A percentile compares a stretch with the other conserved stretches of the same genome.
These are phyloP conservation scores for Urocolius indicus DNA, from an alignment of 2,113 vertebrate genomes.

Conservation along the genomic window DNA sequence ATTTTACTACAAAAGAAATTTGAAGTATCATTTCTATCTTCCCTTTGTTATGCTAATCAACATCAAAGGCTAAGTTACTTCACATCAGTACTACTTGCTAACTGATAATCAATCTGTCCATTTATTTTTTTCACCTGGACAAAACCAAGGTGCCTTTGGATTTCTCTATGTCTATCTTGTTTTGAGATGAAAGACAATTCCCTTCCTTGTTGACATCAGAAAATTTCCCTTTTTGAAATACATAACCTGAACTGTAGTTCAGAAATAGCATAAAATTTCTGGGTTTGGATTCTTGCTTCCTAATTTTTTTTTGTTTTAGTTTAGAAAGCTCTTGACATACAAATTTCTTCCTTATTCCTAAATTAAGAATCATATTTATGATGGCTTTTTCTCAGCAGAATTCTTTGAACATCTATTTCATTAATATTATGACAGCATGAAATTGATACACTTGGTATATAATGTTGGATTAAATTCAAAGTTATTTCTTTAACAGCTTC, in stretches of 20 bases:
- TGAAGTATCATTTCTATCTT: slow-evolving; percentile 8
- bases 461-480: not conserved
- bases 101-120: slow-evolving; percentile 10
- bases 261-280: not conserved
- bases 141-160: slow-evolving; percentile 34
- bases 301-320: not conserved
- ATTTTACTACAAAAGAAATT: slow-evolving; percentile 39
- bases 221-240: not conserved
- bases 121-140: slow-evolving; percentile 42
- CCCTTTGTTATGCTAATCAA: slow-evolving; percentile 25
- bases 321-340: not conserved
- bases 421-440: not conserved
- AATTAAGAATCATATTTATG: not conserved
- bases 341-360: not conserved
- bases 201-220: not conserved
- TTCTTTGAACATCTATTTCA: not conserved
- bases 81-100: slow-evolving; percentile 28
- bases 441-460: not conserved
- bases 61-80: slow-evolving; percentile 50
- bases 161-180: not conserved
- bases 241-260: not conserved
- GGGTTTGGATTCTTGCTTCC: not conserved
- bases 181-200: slow-evolving; percentile 46
- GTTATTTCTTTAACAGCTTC: not conserved
- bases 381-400: not conserved